These are phyloP conservation scores for Eudasyphora cyanicolor DNA, from an alignment of 2,888 invertebrate genomes.

Conservation along the genomic window DNA sequence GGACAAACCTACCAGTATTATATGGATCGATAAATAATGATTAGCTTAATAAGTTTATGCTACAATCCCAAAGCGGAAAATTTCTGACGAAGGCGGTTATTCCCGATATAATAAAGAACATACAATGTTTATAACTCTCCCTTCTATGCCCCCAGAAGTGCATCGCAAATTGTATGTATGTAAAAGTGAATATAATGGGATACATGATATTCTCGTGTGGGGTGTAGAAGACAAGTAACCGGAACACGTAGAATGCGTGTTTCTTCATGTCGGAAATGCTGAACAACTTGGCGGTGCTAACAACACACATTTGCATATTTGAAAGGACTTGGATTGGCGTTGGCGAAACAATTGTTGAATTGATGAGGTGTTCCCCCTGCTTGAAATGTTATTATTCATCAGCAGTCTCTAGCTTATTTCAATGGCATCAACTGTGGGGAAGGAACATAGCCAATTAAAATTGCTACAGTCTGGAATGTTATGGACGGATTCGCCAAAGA, in stretches of 20 bases:
- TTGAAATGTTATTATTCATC: neutral
- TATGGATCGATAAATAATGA: no score
- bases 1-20: no score
- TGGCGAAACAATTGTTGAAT: neutral
- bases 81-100: no score
- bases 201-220: no score
- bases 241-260: neutral
- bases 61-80: no score
- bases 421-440: neutral
- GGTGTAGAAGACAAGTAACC: no score
- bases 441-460: neutral
- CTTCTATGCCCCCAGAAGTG: no score
- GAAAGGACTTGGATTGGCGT: neutral
- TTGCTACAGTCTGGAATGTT: neutral
- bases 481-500: neutral
- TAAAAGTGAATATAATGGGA: no score
- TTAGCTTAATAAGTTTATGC: no score
- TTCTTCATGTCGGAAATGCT: conserved; percentile 2
- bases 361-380: neutral
- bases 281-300: neutral
- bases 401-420: neutral
- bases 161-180: no score
- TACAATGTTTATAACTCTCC: no score
- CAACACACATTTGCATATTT: neutral
- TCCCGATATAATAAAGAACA: no score